phyloP scores from a whole-genome alignment of 2,888 invertebrate genomes.

The Cotesia congregata region DNA sequence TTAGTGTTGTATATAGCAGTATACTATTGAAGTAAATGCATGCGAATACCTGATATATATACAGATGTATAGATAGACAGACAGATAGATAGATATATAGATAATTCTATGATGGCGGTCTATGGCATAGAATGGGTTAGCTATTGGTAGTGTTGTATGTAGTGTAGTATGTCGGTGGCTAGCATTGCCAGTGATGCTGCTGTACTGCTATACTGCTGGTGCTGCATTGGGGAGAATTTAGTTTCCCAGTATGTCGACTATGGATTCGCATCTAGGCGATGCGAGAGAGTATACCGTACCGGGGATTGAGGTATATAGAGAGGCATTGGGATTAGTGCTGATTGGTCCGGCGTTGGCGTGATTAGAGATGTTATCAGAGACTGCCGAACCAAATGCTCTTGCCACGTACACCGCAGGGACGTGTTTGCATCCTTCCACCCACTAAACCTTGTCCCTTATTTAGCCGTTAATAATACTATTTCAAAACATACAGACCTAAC shows the following conservation, averaged over 20 bases:
- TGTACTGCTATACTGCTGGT: slow-evolving; percentile 43
- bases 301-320: slow-evolving; percentile 33
- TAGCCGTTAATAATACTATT: background rate
- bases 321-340: slow-evolving; percentile 66
- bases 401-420: slow-evolving; percentile 53
- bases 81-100: slow-evolving; percentile 25
- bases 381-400: slow-evolving; percentile 54
- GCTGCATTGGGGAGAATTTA: slow-evolving; percentile 53
- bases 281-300: slow-evolving; percentile 11
- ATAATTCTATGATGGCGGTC: slow-evolving; percentile 47
- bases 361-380: slow-evolving; percentile 70
- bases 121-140: slow-evolving; percentile 52
- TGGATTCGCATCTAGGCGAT: slow-evolving; percentile 21
- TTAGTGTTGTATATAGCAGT: slow-evolving; percentile 11
- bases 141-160: slow-evolving; percentile 28
- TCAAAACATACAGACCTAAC: background rate
- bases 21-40: slow-evolving; percentile 38
- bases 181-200: no score
- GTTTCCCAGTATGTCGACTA: slow-evolving; percentile 56
- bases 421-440: slow-evolving; percentile 56
- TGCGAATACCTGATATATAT: slow-evolving; percentile 37
- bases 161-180: background rate
- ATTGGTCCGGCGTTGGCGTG: slow-evolving; percentile 69
- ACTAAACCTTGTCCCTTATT: slow-evolving; percentile 31
- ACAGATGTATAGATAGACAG: slow-evolving; percentile 27